phyloP scores from a whole-genome alignment of 2,113 vertebrate genomes.

The Uria aalge region DNA sequence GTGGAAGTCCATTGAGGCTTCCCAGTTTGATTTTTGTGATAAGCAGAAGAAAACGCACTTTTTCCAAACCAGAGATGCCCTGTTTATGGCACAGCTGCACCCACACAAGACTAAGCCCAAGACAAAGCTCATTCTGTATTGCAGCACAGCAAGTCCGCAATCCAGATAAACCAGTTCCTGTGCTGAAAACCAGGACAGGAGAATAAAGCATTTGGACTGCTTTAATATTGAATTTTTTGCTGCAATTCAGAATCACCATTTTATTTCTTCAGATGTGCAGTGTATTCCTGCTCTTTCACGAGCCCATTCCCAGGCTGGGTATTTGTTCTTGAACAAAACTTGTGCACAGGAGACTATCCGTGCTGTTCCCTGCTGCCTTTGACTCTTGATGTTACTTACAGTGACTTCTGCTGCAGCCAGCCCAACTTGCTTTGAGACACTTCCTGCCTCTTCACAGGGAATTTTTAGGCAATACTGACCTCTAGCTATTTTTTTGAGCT shows the following conservation, averaged over 20 bases:
- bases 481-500: neutral
- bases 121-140: neutral
- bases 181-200: neutral
- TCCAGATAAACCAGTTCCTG: neutral
- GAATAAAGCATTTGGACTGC: neutral
- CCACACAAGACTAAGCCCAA: neutral
- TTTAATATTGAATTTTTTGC: neutral
- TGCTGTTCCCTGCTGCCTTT: neutral
- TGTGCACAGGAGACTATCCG: fast-evolving
- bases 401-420: neutral
- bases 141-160: neutral
- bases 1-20: fast-evolving
- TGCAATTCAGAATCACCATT: neutral
- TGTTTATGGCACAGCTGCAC: neutral
- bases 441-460: neutral
- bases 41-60: neutral
- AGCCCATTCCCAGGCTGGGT: neutral
- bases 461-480: conserved; percentile 35
- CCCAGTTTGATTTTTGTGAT: neutral
- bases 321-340: neutral
- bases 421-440: neutral
- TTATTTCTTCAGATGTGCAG: neutral
- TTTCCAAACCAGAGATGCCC: neutral
- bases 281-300: fast-evolving
- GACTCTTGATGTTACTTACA: neutral